Evolutionary conservation across 2,888 invertebrate genomes (phyloP).

Genomic region (Cerastis rubricosa): DNA sequence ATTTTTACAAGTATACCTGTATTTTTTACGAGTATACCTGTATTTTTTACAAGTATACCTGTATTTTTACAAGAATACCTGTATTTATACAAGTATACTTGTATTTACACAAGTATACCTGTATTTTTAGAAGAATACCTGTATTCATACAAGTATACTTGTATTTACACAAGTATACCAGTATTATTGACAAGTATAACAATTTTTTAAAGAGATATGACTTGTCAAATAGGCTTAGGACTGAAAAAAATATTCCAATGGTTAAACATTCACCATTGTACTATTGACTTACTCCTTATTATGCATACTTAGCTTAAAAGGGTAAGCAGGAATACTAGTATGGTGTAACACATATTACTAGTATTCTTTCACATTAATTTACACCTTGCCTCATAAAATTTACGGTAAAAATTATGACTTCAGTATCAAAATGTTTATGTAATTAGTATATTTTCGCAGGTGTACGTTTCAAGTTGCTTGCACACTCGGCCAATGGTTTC

Average conservation of each 20-base stretch:
- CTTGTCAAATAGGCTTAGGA: neutral
- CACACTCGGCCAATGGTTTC: slow-evolving; percentile 56
- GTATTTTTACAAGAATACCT: too few species aligned
- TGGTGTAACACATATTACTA: neutral
- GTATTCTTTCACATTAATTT: slow-evolving; percentile 3
- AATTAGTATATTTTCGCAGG: slow-evolving; percentile 11
- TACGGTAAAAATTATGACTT: neutral
- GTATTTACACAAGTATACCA: too few species aligned
- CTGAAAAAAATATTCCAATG: neutral
- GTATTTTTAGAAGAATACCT: too few species aligned
- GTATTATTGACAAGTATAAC: too few species aligned
- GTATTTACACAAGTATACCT: too few species aligned
- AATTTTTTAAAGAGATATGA: neutral
- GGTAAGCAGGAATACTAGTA: neutral
- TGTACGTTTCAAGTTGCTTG: slow-evolving; percentile 37
- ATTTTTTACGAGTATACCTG: too few species aligned
- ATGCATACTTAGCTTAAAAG: neutral
- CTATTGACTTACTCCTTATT: neutral
- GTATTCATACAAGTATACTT: too few species aligned
- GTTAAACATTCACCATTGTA: slow-evolving; percentile 10
- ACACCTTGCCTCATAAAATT: slow-evolving; percentile 19
- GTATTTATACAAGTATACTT: too few species aligned
- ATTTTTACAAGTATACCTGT: too few species aligned
- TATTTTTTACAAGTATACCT: too few species aligned
- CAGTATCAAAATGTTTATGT: neutral